These are phyloP conservation scores for Agrenia bidenticulata DNA, from an alignment of 2,888 invertebrate genomes.

Conservation along the genomic window DNA sequence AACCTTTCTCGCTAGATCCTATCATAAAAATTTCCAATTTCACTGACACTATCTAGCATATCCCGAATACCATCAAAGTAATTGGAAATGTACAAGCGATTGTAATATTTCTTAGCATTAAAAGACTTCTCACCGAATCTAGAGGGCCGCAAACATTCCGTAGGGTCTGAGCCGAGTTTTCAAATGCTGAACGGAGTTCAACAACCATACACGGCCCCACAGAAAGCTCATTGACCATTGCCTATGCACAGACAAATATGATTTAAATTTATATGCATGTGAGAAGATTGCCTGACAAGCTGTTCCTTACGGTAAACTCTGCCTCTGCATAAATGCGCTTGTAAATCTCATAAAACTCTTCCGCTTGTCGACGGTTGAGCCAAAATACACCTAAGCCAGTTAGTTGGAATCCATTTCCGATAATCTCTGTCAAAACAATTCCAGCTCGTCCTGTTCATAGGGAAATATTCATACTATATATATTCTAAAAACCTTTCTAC, in stretches of 20 bases:
- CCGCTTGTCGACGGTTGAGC: conserved; percentile 77
- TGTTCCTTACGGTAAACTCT: conserved; percentile 30
- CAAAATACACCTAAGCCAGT: conserved; percentile 77
- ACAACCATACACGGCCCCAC: conserved; percentile 42
- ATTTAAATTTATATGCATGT: no score
- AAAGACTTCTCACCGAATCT: conserved; percentile 29
- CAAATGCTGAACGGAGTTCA: conserved; percentile 25
- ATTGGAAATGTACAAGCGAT: no score
- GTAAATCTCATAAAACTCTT: conserved; percentile 90
- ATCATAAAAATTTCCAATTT: no score
- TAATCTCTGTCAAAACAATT: conserved; percentile 70
- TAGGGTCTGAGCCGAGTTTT: conserved; percentile 56
- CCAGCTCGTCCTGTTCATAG: conserved; percentile 60
- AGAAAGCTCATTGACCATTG: conserved; percentile 41
- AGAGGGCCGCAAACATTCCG: conserved; percentile 33
- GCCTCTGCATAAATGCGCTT: conserved; percentile 32
- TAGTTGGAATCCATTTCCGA: conserved; percentile 73
- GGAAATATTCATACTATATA: not conserved
- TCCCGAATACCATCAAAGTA: no score
- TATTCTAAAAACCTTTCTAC: no score
- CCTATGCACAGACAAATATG: no score
- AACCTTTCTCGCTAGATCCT: conserved; percentile 82
- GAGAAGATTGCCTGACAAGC: not conserved
- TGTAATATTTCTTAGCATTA: no score
- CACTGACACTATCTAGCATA: no score